Conservation (phyloP, 2,888 invertebrate species). For the Lasioglossum leucozonium region DNA sequence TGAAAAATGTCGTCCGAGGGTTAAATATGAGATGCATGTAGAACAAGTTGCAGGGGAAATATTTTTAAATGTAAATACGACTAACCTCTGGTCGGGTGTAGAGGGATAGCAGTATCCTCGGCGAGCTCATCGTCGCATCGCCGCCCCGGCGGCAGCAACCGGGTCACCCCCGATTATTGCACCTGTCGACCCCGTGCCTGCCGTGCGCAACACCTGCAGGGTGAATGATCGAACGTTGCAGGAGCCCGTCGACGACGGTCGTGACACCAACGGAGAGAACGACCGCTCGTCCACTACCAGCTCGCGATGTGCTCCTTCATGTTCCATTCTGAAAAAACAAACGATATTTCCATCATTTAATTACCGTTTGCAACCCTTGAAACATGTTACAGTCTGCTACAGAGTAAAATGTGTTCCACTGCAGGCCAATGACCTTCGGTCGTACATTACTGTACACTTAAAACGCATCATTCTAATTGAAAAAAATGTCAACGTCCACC, state of each 20-base stretch:
- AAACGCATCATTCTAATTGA: too few relatives aligned
- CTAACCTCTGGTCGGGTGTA: conserved; percentile 77
- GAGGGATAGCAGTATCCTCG: conserved; percentile 79
- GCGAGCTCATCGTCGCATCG: conserved; percentile 84
- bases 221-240: conserved; percentile 67
- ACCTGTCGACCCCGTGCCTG: conserved; percentile 69
- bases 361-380: neutral
- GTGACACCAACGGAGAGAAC: conserved; percentile 56
- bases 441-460: too few relatives aligned
- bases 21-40: neutral
- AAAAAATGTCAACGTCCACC: too few relatives aligned
- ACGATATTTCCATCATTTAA: neutral
- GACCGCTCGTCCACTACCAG: conserved; percentile 71
- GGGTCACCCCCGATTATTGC: conserved; percentile 74
- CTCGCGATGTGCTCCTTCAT: conserved; percentile 71
- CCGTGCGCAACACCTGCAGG: conserved; percentile 69
- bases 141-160: conserved; percentile 78
- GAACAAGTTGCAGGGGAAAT: neutral
- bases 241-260: conserved; percentile 63
- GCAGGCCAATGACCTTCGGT: too few relatives aligned
- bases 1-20: neutral
- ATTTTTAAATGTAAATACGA: neutral
- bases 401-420: too few relatives aligned
- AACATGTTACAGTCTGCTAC: neutral
- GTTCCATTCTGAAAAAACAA: conserved; percentile 77